phyloP scores from a whole-genome alignment of 1,140 invertebrate genomes.

The Drosophila bifasciata region DNA sequence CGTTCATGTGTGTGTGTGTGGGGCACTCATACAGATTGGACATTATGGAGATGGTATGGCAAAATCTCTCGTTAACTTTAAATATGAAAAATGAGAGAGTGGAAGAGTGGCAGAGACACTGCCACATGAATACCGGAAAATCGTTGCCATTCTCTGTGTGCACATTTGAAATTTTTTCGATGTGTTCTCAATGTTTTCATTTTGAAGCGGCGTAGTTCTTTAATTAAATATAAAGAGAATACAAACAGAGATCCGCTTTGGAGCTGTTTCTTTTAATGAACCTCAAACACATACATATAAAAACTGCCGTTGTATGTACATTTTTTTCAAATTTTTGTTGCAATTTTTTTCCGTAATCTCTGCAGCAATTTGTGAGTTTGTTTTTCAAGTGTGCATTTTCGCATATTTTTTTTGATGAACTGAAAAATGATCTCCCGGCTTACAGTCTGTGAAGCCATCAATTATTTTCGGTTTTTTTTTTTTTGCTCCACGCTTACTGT shows the following conservation, averaged over 20 bases:
- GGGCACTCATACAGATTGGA: conserved; percentile 70
- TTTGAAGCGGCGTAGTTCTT: conserved; percentile 18
- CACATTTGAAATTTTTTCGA: conserved; percentile 20
- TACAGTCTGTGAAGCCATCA: conserved; percentile 16
- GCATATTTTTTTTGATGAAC: conserved; percentile 21
- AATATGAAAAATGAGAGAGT: conserved; percentile 10
- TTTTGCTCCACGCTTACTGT: neutral
- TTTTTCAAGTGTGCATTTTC: neutral
- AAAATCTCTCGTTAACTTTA: conserved; percentile 35
- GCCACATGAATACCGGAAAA: conserved; percentile 22
- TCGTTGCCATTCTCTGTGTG: conserved; percentile 27
- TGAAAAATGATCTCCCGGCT: conserved; percentile 19
- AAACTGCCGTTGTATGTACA: neutral
- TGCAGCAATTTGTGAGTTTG: neutral
- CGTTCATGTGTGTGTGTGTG: conserved; percentile 2
- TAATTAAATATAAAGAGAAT: conserved; percentile 49
- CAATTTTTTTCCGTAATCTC: conserved; percentile 13
- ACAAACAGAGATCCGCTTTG: conserved; percentile 9
- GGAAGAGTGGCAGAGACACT: neutral
- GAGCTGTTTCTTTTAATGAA: neutral
- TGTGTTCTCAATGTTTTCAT: conserved; percentile 50
- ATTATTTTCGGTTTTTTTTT: conserved; percentile 10
- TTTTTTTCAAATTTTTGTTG: conserved; percentile 1
- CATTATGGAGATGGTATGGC: conserved; percentile 43
- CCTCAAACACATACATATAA: neutral